Evolutionary conservation across 2,113 vertebrate species (phyloP).

Genomic region (Halcyon malimbica): DNA sequence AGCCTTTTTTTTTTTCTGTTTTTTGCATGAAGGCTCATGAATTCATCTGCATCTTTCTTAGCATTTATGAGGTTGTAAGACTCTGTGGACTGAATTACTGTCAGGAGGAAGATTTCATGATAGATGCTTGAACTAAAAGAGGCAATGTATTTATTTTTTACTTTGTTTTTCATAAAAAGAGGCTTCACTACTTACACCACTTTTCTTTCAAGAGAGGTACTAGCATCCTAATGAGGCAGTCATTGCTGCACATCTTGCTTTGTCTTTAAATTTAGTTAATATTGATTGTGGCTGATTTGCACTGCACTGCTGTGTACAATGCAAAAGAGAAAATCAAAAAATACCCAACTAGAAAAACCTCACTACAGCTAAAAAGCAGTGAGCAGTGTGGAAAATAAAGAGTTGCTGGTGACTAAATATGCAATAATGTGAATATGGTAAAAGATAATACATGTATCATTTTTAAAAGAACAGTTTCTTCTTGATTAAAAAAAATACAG

Average conservation of each 20-base stretch:
- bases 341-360: background rate
- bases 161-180: background rate
- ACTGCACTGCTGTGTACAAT: background rate
- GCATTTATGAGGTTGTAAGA: background rate
- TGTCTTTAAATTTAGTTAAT: background rate
- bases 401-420: background rate
- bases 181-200: background rate
- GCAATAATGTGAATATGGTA: background rate
- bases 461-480: background rate
- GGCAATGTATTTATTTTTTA: rapidly evolving
- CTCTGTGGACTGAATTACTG: background rate
- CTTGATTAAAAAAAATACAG: background rate
- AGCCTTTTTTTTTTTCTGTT: background rate
- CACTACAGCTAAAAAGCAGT: background rate
- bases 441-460: background rate
- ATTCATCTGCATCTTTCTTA: background rate
- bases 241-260: background rate
- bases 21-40: background rate
- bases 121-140: background rate
- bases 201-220: background rate
- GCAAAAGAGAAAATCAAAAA: background rate
- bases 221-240: background rate
- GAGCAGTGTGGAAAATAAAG: background rate
- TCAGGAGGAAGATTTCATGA: background rate
- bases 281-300: background rate